These are phyloP conservation scores for Sebastes umbrosus DNA, from an alignment of 2,797 vertebrate species.

Conservation along the genomic window DNA sequence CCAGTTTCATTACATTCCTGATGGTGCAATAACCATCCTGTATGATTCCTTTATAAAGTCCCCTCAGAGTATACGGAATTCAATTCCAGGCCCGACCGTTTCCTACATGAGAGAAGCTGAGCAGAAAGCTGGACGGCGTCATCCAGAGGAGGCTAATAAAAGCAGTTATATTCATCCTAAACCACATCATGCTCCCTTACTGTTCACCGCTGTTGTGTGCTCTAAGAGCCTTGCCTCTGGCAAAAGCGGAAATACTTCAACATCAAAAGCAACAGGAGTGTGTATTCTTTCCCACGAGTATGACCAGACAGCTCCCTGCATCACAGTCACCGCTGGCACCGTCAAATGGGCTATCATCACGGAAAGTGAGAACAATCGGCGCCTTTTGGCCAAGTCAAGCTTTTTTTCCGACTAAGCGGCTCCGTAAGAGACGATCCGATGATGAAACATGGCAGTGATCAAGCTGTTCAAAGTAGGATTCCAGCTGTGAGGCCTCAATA, in stretches of 20 bases:
- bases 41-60: conserved; percentile 68
- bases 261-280: conserved; percentile 43
- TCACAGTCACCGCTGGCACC: neutral
- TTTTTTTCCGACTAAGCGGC: conserved; percentile 10
- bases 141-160: conserved; percentile 63
- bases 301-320: conserved; percentile 2
- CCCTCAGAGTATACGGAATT: conserved; percentile 61
- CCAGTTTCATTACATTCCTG: conserved; percentile 70
- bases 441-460: conserved; percentile 43
- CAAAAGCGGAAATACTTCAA: conserved; percentile 30
- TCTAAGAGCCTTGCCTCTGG: conserved; percentile 42
- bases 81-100: conserved; percentile 48
- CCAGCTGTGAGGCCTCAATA: conserved; percentile 44
- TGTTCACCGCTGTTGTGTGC: conserved; percentile 46
- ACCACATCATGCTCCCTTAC: conserved; percentile 43
- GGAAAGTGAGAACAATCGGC: conserved; percentile 27
- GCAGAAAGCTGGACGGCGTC: conserved; percentile 47
- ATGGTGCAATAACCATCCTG: conserved; percentile 69
- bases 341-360: conserved; percentile 30
- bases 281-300: conserved; percentile 19
- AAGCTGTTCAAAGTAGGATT: conserved; percentile 37
- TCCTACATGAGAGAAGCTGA: conserved; percentile 53
- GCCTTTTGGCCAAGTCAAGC: neutral
- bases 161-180: conserved; percentile 62
- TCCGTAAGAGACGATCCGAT: conserved; percentile 6